Conservation (phyloP, 2,797 vertebrate species). For the Epinephelus malabaricus region DNA sequence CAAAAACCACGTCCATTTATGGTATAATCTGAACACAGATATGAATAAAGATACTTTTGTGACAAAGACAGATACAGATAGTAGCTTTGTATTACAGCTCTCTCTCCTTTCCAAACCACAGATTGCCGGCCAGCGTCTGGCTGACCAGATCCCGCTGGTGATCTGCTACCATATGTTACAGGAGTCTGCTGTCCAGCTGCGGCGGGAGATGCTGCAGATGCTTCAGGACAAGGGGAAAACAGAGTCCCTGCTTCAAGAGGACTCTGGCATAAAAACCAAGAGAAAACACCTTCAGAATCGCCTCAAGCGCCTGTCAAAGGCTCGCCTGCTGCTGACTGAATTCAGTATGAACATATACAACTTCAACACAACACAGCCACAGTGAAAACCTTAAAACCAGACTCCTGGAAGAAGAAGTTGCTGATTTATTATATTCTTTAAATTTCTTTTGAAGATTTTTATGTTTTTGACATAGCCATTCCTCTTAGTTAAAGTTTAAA, state of each 20-base stretch:
- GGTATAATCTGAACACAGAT: neutral
- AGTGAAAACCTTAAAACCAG: neutral
- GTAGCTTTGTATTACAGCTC: neutral
- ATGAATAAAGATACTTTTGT: neutral
- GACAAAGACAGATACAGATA: neutral
- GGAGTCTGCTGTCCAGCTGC: conserved; percentile 72
- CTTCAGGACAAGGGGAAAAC: conserved; percentile 80
- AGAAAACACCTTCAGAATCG: conserved; percentile 16
- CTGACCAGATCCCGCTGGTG: conserved; percentile 87
- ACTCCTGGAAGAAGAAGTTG: neutral
- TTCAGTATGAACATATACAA: conserved; percentile 53
- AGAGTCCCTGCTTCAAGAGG: conserved; percentile 49
- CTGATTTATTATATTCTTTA: neutral
- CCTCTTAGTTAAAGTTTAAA: no score
- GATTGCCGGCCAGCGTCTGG: conserved; percentile 83
- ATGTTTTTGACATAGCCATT: no score
- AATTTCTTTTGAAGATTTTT: no score
- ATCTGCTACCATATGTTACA: conserved; percentile 84
- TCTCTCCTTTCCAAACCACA: conserved; percentile 49
- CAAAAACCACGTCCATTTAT: neutral
- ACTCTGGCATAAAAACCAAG: neutral
- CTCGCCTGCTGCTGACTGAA: conserved; percentile 31
- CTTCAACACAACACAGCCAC: conserved; percentile 20
- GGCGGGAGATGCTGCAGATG: conserved; percentile 79
- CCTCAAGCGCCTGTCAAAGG: conserved; percentile 29